Base-by-base conservation (phyloP, 2,888 invertebrate species). In the Acrobeloides nanus region DNA sequence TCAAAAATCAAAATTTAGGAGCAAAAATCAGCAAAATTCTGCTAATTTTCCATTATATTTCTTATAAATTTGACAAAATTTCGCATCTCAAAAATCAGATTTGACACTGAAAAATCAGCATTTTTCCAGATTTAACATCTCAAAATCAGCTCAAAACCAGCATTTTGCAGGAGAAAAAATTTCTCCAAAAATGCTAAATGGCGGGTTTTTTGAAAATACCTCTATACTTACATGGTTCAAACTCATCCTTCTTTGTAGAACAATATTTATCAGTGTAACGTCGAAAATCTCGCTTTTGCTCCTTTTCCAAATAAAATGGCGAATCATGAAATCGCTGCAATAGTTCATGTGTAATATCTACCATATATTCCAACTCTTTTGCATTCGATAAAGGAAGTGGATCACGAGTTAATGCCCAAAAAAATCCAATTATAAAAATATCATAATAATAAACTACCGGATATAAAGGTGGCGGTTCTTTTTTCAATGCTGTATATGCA, bases 231-330 rank as follows among this genome's bases (percentile, higher is more conserved):
- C n/a, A n/a, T n/a, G n/a, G n/a, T n/a, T n/a, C n/a, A n/a, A n/a
- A n/a, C n/a, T 43, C 38, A 12, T 38, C 38, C 20, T 56, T 59
- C 15, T 53, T 46, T 17, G 46, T 32, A 10, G 55, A 51, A n/a
- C n/a, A n/a, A 41, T 62, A 69, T 38, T 65, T 69, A 48, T 70
- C 70, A 18, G 62, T 56, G 47, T 69, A 70, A n/a, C 69, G 57
- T n/a, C 46, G 46, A n/a, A 69, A 55, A 33, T 68, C 67, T 12
- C 49, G 50, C 35, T 57, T 55, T n/a, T 56, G 56, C 4, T 55
- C 52, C 7, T 51, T 50, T 32, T 62, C 57, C 33, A 60, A 35
- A 42, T 61, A 65, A 43, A 59, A 66, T 8, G 65, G 53, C 12
- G 68, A 68, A 31, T 68, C 63, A 4, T 53, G 60, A 48, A 66